These are phyloP conservation scores for Pao palembangensis DNA, from an alignment of 2,113 vertebrate genomes.

Conservation along the genomic window DNA sequence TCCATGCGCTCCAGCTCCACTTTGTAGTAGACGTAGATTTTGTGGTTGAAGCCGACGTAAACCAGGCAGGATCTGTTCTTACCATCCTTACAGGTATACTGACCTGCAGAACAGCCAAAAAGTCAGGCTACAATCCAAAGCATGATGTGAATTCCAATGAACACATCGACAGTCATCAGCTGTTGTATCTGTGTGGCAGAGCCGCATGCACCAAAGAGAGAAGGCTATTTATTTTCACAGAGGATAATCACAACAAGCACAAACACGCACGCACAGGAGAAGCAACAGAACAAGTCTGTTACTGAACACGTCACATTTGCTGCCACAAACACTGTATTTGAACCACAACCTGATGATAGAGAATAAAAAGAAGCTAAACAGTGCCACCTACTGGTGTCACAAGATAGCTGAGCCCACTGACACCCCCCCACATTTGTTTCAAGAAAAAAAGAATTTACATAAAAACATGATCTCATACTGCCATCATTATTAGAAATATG, in stretches of 20 bases:
- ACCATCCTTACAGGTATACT: slow-evolving; percentile 91
- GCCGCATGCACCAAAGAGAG: slow-evolving; percentile 14
- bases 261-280: background rate
- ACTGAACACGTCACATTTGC: slow-evolving; percentile 18
- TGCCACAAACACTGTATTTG: slow-evolving; percentile 8
- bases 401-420: background rate
- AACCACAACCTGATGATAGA: background rate
- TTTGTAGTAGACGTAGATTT: slow-evolving; percentile 96
- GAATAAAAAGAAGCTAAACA: slow-evolving; percentile 16
- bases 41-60: slow-evolving; percentile 94
- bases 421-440: background rate
- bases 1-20: slow-evolving; percentile 94
- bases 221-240: slow-evolving; percentile 14
- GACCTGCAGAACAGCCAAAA: slow-evolving; percentile 70
- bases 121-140: background rate
- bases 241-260: background rate
- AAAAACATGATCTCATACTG: background rate
- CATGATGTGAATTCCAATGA: slow-evolving; percentile 20
- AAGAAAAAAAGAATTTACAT: background rate
- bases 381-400: slow-evolving; percentile 54
- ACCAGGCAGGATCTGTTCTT: slow-evolving; percentile 92
- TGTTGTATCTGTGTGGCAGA: background rate
- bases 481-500: too few species aligned
- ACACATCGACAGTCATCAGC: slow-evolving; percentile 10
- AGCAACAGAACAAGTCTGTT: slow-evolving; percentile 2